Base-by-base conservation (phyloP, 2,797 vertebrate genomes). In the Sciurus carolinensis region DNA sequence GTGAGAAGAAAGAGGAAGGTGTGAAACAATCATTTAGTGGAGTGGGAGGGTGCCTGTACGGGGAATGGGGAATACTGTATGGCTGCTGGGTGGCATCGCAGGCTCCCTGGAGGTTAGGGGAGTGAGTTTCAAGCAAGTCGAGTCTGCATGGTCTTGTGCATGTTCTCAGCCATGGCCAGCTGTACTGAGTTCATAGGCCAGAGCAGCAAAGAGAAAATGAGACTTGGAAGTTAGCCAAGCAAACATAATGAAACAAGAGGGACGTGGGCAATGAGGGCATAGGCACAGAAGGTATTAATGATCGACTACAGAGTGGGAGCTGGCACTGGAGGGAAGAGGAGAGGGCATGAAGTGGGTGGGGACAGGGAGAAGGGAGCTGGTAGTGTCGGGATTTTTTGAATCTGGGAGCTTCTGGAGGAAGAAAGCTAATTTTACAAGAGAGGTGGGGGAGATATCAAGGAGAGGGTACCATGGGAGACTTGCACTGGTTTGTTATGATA, bases 1-100 rank as follows among this genome's bases (percentile, higher is more conserved):
- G 67, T 87, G 94, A 97, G 76, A 83, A 95, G 72, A 91, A 76
- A 85, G 66, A 75, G 75, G 90, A 77, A 91, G 64, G 66, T 86
- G 87, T 79, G 87, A 95, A 79, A 50, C 75, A 86, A 44, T 93
- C 28, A 66, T 89, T 75, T 71, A 7, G 13, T 14, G 69, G 80
- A 30, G 47, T 42, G 15, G 90, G 69, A 79, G 42, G 28, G 67
- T 9, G 33, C n/a, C 39, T 39, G 24, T 42, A 28, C 7, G 39
- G 39, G 39, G 39, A 39, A 33, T 44, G 24, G 14, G 30, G 62
- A 72, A 59, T 42, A 39, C 57, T 30, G 18, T 20, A 3, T 24
- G 42, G 5, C 24, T 62, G 8, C 79, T 64, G 30, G 54, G 18
- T 2, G 64, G 52, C 57, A 33, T 50, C n/a, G 11, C 2, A 44